Evolutionary conservation across 2,888 invertebrate genomes (phyloP), one percentile per base, ranked within the genome.

Genomic region (Octodonta nipae): DNA sequence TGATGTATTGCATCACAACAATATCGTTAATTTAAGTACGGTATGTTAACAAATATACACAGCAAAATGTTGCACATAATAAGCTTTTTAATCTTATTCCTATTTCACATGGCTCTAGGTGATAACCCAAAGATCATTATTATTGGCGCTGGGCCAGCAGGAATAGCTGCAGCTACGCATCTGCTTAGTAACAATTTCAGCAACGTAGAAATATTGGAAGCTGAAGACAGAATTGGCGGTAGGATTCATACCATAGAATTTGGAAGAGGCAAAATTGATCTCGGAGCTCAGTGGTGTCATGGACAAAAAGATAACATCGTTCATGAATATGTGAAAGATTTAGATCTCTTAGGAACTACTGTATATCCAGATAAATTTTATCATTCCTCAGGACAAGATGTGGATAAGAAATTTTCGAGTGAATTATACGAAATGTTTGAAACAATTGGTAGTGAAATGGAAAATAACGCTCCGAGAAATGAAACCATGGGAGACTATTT

Each of bases 71-170:
- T n/a, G n/a, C n/a, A n/a, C n/a, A n/a, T n/a, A n/a, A n/a, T n/a
- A n/a, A n/a, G n/a, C n/a, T n/a, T n/a, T n/a, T n/a, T n/a, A n/a
- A n/a, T n/a, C n/a, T n/a, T n/a, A n/a, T n/a, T n/a, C n/a, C n/a
- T n/a, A n/a, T n/a, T n/a, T n/a, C n/a, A n/a, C n/a, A n/a, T n/a
- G n/a, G n/a, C n/a, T n/a, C n/a, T n/a, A n/a, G n/a, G n/a, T n/a
- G n/a, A n/a, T n/a, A n/a, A n/a, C n/a, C 44, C 50, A 22, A 51
- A 52, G 49, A 58, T 71, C 22, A 40, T 73, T 35, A 66, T 75
- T 26, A 56, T 74, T 35, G 75, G 75, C 35, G 71, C 71, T 24
- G 73, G 73, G 5, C 63, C 66, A 10, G 56, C 71, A n/a, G 73
- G 73, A 8, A 59, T 71, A 31, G 65, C 71, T 10, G 70, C 71